Percentiles rank a stretch among this genome's conserved stretches.
These are phyloP conservation scores for Amphipyra berbera DNA, from an alignment of 2,888 invertebrate genomes.

Conservation along the genomic window DNA sequence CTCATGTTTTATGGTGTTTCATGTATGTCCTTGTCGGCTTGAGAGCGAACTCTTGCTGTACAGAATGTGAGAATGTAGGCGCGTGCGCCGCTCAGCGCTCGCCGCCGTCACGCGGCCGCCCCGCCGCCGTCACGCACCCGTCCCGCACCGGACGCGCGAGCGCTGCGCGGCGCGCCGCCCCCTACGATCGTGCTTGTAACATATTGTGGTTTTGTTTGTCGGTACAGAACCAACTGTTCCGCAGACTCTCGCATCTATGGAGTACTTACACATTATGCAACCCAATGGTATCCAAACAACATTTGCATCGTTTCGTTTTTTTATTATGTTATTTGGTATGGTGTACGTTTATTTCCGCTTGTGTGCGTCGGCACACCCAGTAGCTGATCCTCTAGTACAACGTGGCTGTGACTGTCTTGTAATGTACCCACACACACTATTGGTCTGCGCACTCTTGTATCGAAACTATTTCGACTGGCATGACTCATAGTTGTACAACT, in stretches of 20 bases:
- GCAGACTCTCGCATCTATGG: constrained; percentile 88
- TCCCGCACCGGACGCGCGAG: constrained; percentile 34
- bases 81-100: constrained; percentile 46
- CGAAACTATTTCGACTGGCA: constrained; percentile 73
- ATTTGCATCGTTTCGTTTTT: constrained; percentile 79
- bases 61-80: constrained; percentile 36
- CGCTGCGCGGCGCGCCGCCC: constrained; percentile 53
- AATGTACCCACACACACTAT: constrained; percentile 64
- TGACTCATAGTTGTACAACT: constrained; percentile 76
- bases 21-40: constrained; percentile 68
- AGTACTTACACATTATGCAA: constrained; percentile 89
- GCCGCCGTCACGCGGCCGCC: constrained; percentile 18
- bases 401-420: constrained; percentile 87
- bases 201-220: constrained; percentile 86
- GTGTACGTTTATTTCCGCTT: constrained; percentile 62
- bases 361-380: constrained; percentile 52
- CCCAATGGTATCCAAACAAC: constrained; percentile 87
- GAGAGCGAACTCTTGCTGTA: constrained; percentile 59
- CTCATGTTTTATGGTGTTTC: constrained; percentile 71
- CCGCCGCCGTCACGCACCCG: constrained; percentile 16
- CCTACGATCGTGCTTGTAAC: constrained; percentile 81
- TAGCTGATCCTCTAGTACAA: constrained; percentile 71
- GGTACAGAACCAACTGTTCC: constrained; percentile 88
- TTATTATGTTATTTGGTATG: constrained; percentile 69
- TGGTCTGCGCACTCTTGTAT: constrained; percentile 57